A percentile compares a stretch with the other conserved stretches of the same genome.
These are phyloP conservation scores for Pyrrhia umbra DNA, from an alignment of 2,888 invertebrate species.

Conservation along the genomic window DNA sequence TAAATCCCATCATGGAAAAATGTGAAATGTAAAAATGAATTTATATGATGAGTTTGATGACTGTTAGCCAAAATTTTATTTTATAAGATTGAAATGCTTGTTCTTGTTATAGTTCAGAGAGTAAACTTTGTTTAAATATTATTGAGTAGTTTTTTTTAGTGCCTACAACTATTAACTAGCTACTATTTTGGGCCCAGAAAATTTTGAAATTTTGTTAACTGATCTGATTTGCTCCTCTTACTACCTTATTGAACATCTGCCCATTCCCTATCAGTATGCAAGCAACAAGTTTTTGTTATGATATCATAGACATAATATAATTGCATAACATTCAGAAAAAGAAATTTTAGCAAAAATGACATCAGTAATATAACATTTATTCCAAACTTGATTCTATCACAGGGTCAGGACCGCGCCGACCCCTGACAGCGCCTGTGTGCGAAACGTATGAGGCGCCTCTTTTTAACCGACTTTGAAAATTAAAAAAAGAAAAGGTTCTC, in stretches of 20 bases:
- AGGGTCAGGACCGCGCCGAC: no score
- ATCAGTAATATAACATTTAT: slow-evolving; percentile 41
- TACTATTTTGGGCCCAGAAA: not conserved
- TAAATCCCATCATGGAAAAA: slow-evolving; percentile 37
- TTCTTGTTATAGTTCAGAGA: slow-evolving; percentile 56
- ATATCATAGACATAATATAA: no score
- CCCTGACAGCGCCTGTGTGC: no score
- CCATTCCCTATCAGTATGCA: no score
- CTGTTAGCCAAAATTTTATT: slow-evolving; percentile 55
- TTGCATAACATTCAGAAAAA: not conserved
- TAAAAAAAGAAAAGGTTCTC: no score
- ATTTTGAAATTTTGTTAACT: no score
- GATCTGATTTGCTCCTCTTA: no score
- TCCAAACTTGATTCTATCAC: slow-evolving; percentile 56
- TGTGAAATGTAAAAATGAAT: slow-evolving; percentile 40
- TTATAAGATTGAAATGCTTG: slow-evolving; percentile 66
- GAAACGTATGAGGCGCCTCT: no score
- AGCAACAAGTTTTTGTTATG: no score
- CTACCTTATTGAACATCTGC: no score
- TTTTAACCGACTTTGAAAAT: no score
- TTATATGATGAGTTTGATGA: slow-evolving; percentile 23
- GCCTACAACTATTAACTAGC: not conserved
- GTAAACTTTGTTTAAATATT: slow-evolving; percentile 47
- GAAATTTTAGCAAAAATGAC: not conserved
- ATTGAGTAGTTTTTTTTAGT: slow-evolving; percentile 26